These are phyloP conservation scores for Drosophila parthenogenetica DNA, from an alignment of 2,888 invertebrate genomes.

Conservation along the genomic window DNA sequence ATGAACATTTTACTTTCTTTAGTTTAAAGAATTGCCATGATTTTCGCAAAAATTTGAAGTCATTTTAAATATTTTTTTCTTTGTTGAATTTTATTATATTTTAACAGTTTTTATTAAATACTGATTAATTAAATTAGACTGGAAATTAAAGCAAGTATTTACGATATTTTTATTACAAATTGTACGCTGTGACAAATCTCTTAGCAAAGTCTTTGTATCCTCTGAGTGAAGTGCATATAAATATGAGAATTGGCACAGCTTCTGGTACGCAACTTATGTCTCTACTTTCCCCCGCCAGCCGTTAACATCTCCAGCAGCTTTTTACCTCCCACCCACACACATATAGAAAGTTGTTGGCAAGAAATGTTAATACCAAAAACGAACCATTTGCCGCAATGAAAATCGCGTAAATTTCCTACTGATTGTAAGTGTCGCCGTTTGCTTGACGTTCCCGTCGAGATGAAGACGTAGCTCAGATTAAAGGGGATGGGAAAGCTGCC, in stretches of 20 bases:
- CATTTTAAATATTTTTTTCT: no score
- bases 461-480: conserved; percentile 47
- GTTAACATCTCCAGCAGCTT: conserved; percentile 45
- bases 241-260: conserved; percentile 71
- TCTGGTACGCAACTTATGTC: conserved; percentile 41
- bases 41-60: no score
- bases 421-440: conserved; percentile 80
- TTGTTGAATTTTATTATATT: no score
- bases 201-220: not conserved
- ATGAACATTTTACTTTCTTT: no score
- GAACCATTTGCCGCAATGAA: conserved; percentile 81
- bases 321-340: not conserved
- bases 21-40: no score
- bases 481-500: conserved; percentile 13
- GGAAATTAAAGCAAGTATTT: no score
- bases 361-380: conserved; percentile 81
- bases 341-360: conserved; percentile 46
- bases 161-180: not conserved
- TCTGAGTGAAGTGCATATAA: conserved; percentile 23
- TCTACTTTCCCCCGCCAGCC: not conserved
- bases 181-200: not conserved
- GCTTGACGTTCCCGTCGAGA: conserved; percentile 61
- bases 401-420: conserved; percentile 81
- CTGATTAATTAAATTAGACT: no score
- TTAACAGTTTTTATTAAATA: no score